Conservation (phyloP, 2,113 vertebrate species). For the Dasyornis broadbenti region DNA sequence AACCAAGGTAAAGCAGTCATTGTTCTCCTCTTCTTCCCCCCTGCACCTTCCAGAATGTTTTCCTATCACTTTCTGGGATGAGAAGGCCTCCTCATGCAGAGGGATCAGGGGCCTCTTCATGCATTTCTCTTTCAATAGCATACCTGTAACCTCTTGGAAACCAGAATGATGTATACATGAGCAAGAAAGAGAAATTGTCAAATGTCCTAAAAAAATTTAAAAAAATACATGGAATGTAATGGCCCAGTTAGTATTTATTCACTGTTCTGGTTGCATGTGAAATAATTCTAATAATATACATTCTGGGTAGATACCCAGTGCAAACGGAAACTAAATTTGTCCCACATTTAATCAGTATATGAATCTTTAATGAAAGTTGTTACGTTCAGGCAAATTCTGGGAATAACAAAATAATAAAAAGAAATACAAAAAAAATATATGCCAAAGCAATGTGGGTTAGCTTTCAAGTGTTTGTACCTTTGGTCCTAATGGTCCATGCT, state of each 20-base stretch:
- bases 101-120: too few relatives aligned
- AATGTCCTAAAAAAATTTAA: not conserved
- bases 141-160: not conserved
- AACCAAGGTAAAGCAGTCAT: not conserved
- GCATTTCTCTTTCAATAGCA: not conserved
- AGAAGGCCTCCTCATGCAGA: not conserved
- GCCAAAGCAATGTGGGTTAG: not conserved
- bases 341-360: not conserved
- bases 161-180: not conserved
- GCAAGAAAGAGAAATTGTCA: not conserved
- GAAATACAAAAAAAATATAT: not conserved
- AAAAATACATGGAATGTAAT: not conserved
- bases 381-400: not conserved
- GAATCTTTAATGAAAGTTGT: not conserved
- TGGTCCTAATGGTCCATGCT: conserved; percentile 66
- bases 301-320: not conserved
- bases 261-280: not conserved
- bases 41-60: not conserved
- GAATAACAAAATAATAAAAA: not conserved
- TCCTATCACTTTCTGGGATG: not conserved
- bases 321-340: not conserved
- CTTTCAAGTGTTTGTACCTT: conserved; percentile 57
- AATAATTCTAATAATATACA: not conserved
- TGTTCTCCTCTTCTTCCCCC: not conserved
- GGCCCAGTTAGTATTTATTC: not conserved